phyloP scores from a whole-genome alignment of 2,113 vertebrate species.

The Bubo blakistoni region DNA sequence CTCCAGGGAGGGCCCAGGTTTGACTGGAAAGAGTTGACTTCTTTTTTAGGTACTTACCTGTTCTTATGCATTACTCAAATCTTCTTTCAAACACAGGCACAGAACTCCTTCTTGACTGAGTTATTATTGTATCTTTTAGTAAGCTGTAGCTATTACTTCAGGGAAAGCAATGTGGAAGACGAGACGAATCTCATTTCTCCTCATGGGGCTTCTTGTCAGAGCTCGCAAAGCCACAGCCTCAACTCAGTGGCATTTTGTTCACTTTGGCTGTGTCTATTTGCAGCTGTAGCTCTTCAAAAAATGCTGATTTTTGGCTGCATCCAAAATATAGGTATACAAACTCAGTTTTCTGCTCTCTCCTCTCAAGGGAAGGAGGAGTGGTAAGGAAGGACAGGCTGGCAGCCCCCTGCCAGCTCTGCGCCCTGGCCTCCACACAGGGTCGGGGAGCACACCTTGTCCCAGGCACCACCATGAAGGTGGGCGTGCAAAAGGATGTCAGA shows the following conservation, averaged over 20 bases:
- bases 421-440: not conserved
- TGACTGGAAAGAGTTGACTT: not conserved
- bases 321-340: not conserved
- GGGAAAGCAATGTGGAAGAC: not conserved
- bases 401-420: fast-evolving
- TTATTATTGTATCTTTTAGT: not conserved
- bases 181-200: not conserved
- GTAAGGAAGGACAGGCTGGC: not conserved
- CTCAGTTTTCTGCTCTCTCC: not conserved
- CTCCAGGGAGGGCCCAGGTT: not conserved
- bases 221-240: not conserved
- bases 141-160: not conserved
- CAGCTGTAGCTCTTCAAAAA: not conserved
- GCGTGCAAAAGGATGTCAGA: not conserved
- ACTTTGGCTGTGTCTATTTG: not conserved
- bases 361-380: not conserved
- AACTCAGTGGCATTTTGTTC: not conserved
- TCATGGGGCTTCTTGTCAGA: not conserved
- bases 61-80: not conserved
- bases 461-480: not conserved
- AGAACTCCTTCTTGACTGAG: not conserved
- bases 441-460: not conserved
- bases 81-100: not conserved
- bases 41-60: not conserved
- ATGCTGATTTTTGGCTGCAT: not conserved